Percentiles rank a stretch among this genome's conserved stretches.
Evolutionary conservation across 1,140 invertebrate species (phyloP).

Genomic region (Pygmarrhopalites habei): DNA sequence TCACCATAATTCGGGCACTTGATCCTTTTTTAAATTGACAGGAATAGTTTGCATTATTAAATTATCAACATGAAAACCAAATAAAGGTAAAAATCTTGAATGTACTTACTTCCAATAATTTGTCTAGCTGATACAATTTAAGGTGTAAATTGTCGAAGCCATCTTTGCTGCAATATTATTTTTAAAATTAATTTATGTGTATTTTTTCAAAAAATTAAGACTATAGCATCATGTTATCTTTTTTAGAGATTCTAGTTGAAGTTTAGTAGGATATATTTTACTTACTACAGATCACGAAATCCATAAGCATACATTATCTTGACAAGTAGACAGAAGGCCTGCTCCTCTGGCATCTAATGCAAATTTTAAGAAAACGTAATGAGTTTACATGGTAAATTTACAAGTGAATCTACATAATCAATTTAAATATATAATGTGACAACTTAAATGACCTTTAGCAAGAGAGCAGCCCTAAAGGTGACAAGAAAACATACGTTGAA

Average conservation of each 20-base stretch:
- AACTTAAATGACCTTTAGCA: conserved; percentile 96
- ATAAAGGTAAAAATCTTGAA: no score
- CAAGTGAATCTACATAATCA: no score
- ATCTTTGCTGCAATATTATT: no score
- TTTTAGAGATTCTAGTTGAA: no score
- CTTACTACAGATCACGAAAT: conserved; percentile 87
- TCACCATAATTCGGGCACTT: conserved; percentile 3
- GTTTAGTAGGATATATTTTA: no score
- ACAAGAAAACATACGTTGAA: no score
- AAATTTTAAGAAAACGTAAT: conserved; percentile 37
- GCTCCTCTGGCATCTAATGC: conserved; percentile 97
- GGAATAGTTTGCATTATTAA: no score
- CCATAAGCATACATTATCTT: conserved; percentile 96
- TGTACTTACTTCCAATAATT: conserved; percentile 72
- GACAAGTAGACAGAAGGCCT: conserved; percentile 94
- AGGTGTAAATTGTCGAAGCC: conserved; percentile 94
- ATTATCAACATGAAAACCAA: no score
- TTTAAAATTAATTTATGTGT: no score
- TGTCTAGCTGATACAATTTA: conserved; percentile 91
- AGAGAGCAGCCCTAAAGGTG: conserved; percentile 84
- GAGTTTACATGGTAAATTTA: conserved; percentile 17
- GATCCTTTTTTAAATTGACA: neutral
- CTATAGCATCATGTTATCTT: no score
- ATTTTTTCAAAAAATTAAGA: no score
- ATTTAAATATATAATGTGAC: no score